These are phyloP conservation scores for Corythornis cristatus DNA, from an alignment of 2,113 vertebrate genomes.

Conservation along the genomic window DNA sequence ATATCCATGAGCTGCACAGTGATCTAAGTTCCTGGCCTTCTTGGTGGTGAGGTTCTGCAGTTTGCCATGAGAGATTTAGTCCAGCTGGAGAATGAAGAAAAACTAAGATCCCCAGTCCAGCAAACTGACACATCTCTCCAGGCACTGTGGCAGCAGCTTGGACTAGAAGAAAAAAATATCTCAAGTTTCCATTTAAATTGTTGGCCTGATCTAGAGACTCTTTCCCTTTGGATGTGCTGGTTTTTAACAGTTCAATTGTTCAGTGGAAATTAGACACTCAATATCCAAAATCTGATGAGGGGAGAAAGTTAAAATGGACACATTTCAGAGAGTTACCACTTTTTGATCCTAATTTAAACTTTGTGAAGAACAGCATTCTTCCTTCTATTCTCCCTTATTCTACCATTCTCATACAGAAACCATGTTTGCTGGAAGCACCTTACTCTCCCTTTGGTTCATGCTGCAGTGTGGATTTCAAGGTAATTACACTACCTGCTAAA, in stretches of 20 bases:
- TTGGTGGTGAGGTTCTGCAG: not conserved
- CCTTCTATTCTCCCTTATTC: not conserved
- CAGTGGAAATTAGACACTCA: not conserved
- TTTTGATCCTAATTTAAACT: not conserved
- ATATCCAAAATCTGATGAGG: not conserved
- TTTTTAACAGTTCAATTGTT: not conserved
- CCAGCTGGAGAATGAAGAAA: not conserved
- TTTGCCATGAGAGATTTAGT: fast-evolving
- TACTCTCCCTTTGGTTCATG: not conserved
- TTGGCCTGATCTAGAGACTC: not conserved
- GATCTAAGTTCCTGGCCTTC: not conserved
- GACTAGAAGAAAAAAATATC: not conserved
- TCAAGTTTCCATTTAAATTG: not conserved
- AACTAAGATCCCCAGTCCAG: not conserved
- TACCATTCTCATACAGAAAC: not conserved
- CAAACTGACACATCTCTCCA: not conserved
- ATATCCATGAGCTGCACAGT: not conserved
- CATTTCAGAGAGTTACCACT: not conserved
- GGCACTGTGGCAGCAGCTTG: not conserved
- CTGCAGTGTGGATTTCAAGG: not conserved
- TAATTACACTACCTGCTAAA: not conserved
- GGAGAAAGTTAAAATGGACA: not conserved
- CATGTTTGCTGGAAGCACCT: not conserved
- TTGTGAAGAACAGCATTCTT: not conserved
- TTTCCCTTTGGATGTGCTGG: not conserved